phyloP scores from a whole-genome alignment of 2,113 vertebrate species.

The mouse (Mus musculus) region DNA sequence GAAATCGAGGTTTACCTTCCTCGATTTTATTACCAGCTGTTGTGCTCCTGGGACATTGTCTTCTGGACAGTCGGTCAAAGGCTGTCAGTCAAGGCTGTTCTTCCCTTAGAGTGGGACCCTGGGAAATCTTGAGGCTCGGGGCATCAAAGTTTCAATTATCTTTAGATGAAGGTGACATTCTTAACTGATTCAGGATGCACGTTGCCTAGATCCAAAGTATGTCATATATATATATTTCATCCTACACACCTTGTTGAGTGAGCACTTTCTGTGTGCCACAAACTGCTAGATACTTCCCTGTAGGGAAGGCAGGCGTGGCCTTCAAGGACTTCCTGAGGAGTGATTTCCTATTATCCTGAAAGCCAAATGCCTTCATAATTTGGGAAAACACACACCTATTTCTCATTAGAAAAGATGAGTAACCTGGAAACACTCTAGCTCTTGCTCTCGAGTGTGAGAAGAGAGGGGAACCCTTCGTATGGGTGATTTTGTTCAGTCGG shows the following conservation, averaged over 20 bases:
- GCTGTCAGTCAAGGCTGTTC: not conserved
- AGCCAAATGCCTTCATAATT: constrained; percentile 1
- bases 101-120: not conserved
- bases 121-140: not conserved
- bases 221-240: not conserved
- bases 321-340: not conserved
- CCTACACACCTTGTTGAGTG: not conserved
- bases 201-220: not conserved
- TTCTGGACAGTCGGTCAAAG: not conserved
- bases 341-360: not conserved
- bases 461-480: not conserved
- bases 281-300: not conserved
- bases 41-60: not conserved
- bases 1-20: not conserved
- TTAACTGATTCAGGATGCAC: not conserved
- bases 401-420: not conserved
- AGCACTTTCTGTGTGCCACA: not conserved
- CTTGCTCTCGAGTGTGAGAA: not conserved
- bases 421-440: not conserved
- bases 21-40: not conserved
- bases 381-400: not conserved
- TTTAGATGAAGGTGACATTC: not conserved
- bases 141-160: not conserved
- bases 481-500: not conserved
- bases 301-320: not conserved